Evolutionary conservation across 2,797 vertebrate genomes (phyloP).

Genomic region (Hephaestus fuliginosus): DNA sequence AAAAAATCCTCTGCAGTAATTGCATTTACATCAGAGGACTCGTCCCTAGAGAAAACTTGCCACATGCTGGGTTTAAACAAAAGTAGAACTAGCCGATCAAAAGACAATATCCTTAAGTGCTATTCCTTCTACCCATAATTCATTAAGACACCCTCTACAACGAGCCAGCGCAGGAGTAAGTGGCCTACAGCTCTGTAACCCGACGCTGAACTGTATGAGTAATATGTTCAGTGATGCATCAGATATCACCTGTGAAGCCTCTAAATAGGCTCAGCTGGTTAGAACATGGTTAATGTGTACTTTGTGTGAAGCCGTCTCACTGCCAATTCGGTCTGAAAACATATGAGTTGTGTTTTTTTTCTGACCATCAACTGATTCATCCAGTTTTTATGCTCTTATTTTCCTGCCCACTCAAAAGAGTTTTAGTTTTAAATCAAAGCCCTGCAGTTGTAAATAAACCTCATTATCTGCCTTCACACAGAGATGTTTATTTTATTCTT

Average conservation of each 20-base stretch:
- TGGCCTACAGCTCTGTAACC: constrained; percentile 11
- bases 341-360: background rate
- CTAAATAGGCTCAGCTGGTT: background rate
- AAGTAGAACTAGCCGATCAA: background rate
- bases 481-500: background rate
- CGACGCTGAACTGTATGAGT: constrained; percentile 1
- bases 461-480: background rate
- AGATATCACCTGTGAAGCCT: constrained; percentile 9
- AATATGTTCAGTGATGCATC: constrained; percentile 18
- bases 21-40: background rate
- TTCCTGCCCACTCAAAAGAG: background rate
- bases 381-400: background rate
- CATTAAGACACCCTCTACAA: background rate
- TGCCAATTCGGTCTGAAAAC: background rate
- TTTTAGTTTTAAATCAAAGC: background rate
- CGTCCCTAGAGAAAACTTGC: background rate
- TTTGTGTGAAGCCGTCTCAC: background rate
- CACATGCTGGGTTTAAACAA: background rate
- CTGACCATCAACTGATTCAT: background rate
- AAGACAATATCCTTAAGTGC: background rate
- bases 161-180: background rate
- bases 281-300: background rate
- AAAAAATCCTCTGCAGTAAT: background rate
- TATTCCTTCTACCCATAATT: background rate
- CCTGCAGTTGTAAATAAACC: background rate